phyloP scores from a whole-genome alignment of 2,888 invertebrate genomes.

The Uropetala carovei region DNA sequence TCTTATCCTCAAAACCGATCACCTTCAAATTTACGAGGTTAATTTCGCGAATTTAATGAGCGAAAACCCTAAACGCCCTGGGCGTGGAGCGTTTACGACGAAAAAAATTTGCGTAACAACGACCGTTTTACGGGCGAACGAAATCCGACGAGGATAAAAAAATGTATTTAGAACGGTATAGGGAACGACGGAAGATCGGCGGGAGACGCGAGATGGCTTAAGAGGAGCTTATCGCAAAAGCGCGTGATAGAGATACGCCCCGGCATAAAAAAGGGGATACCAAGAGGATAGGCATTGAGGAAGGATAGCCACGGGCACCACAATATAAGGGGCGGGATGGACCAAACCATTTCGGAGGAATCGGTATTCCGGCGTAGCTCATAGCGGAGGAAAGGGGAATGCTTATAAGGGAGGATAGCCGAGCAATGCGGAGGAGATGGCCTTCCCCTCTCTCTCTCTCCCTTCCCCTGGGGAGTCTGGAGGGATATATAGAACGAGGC shows the following conservation, averaged over 20 bases:
- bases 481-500: neutral
- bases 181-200: neutral
- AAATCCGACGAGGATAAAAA: conserved; percentile 3
- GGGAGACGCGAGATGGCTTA: neutral
- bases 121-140: conserved; percentile 18
- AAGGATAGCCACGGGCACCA: neutral
- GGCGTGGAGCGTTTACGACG: conserved; percentile 4
- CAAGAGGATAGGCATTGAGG: neutral
- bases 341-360: neutral
- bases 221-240: neutral
- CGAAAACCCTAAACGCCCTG: neutral
- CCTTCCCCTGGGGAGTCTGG: neutral
- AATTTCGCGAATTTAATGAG: neutral
- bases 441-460: neutral
- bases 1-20: neutral
- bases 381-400: neutral
- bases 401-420: neutral
- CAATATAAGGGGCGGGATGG: neutral
- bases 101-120: conserved; percentile 26
- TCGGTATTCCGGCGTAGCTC: neutral
- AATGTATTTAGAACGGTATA: neutral
- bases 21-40: conserved; percentile 12
- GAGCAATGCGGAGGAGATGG: conserved; percentile 18
- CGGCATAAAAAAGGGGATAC: neutral
- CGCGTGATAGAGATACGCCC: neutral